A percentile compares a stretch with the other conserved stretches of the same genome.
Conservation (phyloP, 2,113 vertebrate species). For the Megaptera novaeangliae region DNA sequence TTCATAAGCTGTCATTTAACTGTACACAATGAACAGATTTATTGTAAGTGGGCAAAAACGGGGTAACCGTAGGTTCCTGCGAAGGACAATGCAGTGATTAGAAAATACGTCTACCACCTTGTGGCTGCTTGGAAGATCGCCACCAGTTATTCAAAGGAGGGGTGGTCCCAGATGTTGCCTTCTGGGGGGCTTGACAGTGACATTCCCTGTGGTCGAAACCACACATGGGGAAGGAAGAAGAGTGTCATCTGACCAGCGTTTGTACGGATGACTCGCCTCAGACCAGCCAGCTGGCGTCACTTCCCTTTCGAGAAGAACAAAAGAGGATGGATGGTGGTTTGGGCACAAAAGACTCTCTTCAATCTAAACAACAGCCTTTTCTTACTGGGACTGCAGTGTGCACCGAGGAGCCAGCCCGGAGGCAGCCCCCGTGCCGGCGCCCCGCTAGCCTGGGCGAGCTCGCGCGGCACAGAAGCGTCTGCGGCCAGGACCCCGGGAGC, state of each 20-base stretch:
- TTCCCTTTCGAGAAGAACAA: conserved; percentile 46
- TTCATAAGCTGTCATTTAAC: conserved; percentile 61
- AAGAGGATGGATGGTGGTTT: not conserved
- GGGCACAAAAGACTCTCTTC: not conserved
- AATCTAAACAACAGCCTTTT: not conserved
- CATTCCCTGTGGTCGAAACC: conserved; percentile 41
- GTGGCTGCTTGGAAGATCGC: conserved; percentile 41
- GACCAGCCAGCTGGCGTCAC: conserved; percentile 22
- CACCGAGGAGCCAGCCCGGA: not conserved
- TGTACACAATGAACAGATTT: conserved; percentile 36
- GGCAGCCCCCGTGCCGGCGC: accelerated
- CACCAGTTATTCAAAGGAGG: conserved; percentile 13
- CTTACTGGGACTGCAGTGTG: not conserved
- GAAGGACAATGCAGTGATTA: not conserved
- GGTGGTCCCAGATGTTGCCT: not conserved
- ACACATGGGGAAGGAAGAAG: conserved; percentile 48
- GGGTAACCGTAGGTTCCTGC: conserved; percentile 32
- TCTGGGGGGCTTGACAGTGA: not conserved
- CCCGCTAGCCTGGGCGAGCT: not conserved
- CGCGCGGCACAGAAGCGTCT: not conserved
- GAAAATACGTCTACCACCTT: conserved; percentile 39
- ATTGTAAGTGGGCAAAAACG: conserved; percentile 24
- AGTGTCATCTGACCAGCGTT: conserved; percentile 26
- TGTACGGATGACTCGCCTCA: conserved; percentile 13
- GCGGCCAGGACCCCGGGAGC: not conserved